Base-by-base conservation (phyloP, 2,888 invertebrate species). In the Drosophila anomelani region DNA sequence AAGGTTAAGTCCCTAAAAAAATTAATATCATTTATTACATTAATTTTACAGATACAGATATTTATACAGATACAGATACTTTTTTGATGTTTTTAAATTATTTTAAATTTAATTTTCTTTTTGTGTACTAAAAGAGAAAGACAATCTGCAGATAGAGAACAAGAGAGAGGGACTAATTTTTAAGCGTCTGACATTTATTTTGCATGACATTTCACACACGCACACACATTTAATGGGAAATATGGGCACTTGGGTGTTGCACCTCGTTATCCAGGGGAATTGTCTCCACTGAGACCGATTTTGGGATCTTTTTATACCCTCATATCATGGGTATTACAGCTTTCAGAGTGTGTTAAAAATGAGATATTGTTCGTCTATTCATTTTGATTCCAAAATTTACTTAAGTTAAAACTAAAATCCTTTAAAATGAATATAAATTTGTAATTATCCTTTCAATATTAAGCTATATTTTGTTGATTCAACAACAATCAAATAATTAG, bases 171-270 rank as follows among this genome's bases (percentile, higher is more conserved):
- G 46, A 47, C 75, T 74, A 73, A 73, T 73, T 73, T 74, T 70
- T 69, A 80, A 76, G 69, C 63, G 67, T 41, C 75, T 77, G 73
- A 76, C 75, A 77, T 86, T 83, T 87, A 87, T 87, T 87, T 83
- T 63, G 85, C 85, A 79, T 85, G 85, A 81, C 85, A 85, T 77
- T 87, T 77, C 58, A 81, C 61, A 79, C 73, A 71, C 74, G 32
- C 38, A 46, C 47, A 54, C 54, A 29, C 46, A 69, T 9, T 15
- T 34, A 44, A 41, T 23, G 23, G 23, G 44, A 41, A 36, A 41
- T 43, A 70, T 26, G 56, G 39, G 17, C 17, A 51, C 51, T 59
- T 46, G 71, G 49, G 58, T 83, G 66, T 78, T 76, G 73, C 79
- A 76, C 79, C 86, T 64, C 54, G 81, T 82, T 86, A 78, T 84